Percentiles rank a stretch among this genome's conserved stretches.
Conservation (phyloP, 2,113 vertebrate genomes). For the Oncorhynchus clarkii region DNA sequence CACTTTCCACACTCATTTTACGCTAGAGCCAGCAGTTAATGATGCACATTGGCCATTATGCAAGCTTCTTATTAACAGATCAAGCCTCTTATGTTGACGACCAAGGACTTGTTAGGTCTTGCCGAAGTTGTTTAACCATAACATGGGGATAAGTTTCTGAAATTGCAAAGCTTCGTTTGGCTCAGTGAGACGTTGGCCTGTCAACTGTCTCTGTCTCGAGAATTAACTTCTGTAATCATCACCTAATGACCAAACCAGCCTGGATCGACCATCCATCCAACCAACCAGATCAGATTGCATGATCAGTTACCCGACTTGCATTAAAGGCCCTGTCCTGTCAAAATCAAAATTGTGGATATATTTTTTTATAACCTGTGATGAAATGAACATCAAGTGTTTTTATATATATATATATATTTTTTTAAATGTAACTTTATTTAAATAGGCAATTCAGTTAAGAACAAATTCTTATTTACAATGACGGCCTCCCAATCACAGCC, state of each 20-base stretch:
- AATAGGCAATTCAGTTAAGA: too few species aligned
- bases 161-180: conserved; percentile 11
- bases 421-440: too few species aligned
- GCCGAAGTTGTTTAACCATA: conserved; percentile 19
- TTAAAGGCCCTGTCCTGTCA: background rate
- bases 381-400: too few species aligned
- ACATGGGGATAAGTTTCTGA: conserved; percentile 23
- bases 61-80: conserved; percentile 53
- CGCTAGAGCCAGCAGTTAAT: conserved; percentile 50
- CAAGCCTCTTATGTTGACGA: conserved; percentile 19
- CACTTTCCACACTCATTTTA: conserved; percentile 49
- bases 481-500: too few species aligned
- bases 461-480: too few species aligned
- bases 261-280: background rate
- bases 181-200: conserved; percentile 2
- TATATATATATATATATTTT: too few species aligned
- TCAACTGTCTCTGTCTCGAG: background rate
- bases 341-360: too few species aligned
- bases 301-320: background rate
- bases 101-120: conserved; percentile 31
- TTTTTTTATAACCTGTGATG: too few species aligned
- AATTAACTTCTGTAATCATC: background rate
- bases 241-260: background rate
- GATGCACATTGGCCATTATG: conserved; percentile 44
- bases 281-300: background rate